Conservation (phyloP, 1,140 invertebrate genomes). For the Aricia agestis region DNA sequence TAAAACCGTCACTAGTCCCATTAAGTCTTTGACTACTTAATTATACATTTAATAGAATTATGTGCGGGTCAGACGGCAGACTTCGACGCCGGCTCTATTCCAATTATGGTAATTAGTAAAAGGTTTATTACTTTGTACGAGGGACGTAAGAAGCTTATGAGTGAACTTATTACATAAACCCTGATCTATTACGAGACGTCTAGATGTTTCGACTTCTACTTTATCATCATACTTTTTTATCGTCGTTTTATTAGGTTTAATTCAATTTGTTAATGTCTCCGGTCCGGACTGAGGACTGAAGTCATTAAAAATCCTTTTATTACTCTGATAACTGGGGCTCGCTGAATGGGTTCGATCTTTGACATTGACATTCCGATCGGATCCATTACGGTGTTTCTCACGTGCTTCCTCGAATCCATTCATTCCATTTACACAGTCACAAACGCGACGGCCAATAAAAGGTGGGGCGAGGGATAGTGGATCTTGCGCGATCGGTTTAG, state of each 20-base stretch:
- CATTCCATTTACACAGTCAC: slow-evolving; percentile 45
- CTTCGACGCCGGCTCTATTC: not conserved
- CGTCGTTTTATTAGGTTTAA: not conserved
- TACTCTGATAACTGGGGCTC: slow-evolving; percentile 23
- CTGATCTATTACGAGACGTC: not conserved
- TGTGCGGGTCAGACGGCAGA: not conserved
- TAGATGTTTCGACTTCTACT: not conserved
- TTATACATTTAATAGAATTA: not conserved
- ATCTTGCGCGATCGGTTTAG: slow-evolving; percentile 36
- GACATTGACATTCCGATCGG: slow-evolving; percentile 56
- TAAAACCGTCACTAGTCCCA: not conserved
- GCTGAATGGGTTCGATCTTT: slow-evolving; percentile 43
- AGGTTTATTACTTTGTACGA: not conserved
- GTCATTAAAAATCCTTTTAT: slow-evolving; percentile 18
- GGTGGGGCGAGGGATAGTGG: slow-evolving; percentile 31
- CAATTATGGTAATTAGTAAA: not conserved
- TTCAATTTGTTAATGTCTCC: not conserved
- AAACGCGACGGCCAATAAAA: slow-evolving; percentile 26
- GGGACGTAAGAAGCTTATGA: not conserved
- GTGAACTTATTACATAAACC: not conserved
- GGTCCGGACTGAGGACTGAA: not conserved
- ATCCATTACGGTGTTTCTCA: slow-evolving; percentile 54
- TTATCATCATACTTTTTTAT: no score
- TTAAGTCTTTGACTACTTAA: not conserved
- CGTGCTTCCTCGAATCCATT: slow-evolving; percentile 67